Percentiles rank a stretch among this genome's conserved stretches.
Conservation (phyloP, 2,113 vertebrate species). For the Martes martes region DNA sequence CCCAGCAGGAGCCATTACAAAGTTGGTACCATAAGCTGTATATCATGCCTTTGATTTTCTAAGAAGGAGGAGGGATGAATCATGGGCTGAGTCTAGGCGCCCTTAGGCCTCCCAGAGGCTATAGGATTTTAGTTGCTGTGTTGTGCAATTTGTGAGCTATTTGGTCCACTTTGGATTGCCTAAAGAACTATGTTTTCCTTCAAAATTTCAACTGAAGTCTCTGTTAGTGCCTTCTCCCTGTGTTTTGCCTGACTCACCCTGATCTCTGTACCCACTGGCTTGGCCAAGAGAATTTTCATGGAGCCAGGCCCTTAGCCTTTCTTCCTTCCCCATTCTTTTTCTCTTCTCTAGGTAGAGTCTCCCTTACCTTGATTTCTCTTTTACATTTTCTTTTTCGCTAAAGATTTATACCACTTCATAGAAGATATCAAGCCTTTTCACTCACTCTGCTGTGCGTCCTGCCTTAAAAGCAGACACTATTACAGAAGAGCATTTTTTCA, state of each 20-base stretch:
- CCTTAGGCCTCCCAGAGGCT: conserved; percentile 32
- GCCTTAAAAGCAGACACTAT: not conserved
- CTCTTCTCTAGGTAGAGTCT: not conserved
- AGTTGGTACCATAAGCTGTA: not conserved
- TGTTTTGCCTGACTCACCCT: not conserved
- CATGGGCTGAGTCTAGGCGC: not conserved
- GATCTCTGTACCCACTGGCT: not conserved
- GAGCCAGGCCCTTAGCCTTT: not conserved
- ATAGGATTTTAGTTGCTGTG: not conserved
- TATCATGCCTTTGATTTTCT: conserved; percentile 41
- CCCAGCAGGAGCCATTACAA: not conserved
- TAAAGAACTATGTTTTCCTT: conserved; percentile 65
- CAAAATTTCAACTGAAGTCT: conserved; percentile 58
- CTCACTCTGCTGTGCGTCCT: not conserved
- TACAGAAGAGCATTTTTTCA: not conserved
- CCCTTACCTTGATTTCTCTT: not conserved
- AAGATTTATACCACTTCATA: not conserved
- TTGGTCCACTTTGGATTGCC: conserved; percentile 53
- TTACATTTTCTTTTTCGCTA: not conserved
- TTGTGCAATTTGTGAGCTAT: conserved; percentile 25
- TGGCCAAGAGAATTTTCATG: not conserved
- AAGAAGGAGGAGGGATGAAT: conserved; percentile 44
- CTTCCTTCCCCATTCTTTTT: not conserved
- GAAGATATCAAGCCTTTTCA: not conserved
- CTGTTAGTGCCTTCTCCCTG: not conserved